Conservation (phyloP, 2,113 vertebrate genomes). For the Mastomys coucha region DNA sequence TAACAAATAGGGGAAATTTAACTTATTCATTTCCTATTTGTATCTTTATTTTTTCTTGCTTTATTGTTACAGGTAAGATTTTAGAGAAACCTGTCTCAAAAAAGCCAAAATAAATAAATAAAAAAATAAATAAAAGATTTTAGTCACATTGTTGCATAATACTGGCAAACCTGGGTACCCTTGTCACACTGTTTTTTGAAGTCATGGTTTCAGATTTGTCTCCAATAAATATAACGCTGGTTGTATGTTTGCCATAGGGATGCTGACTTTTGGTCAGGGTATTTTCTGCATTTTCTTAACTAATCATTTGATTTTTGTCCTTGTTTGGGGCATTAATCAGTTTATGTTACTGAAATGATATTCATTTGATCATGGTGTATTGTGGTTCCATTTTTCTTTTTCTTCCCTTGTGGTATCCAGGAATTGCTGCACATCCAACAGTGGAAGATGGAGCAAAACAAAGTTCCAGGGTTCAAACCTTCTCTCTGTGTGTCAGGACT, state of each 20-base stretch:
- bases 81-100: too few species aligned
- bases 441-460: too few species aligned
- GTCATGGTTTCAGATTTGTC: background rate
- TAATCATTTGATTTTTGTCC: background rate
- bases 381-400: too few species aligned
- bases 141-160: background rate
- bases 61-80: background rate
- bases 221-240: background rate
- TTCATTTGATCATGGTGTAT: background rate
- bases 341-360: background rate
- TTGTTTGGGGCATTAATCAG: background rate
- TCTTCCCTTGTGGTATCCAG: too few species aligned
- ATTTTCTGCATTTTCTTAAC: background rate
- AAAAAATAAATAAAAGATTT: too few species aligned
- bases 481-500: too few species aligned
- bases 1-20: background rate
- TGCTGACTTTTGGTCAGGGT: background rate
- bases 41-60: background rate
- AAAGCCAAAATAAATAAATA: too few species aligned
- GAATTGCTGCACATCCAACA: too few species aligned
- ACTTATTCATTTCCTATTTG: background rate
- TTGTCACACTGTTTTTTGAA: background rate
- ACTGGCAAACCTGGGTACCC: background rate
- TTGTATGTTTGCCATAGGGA: background rate
- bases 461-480: too few species aligned